Conservation (phyloP, 2,113 vertebrate genomes). For the Dolichallabes microphthalmus region DNA sequence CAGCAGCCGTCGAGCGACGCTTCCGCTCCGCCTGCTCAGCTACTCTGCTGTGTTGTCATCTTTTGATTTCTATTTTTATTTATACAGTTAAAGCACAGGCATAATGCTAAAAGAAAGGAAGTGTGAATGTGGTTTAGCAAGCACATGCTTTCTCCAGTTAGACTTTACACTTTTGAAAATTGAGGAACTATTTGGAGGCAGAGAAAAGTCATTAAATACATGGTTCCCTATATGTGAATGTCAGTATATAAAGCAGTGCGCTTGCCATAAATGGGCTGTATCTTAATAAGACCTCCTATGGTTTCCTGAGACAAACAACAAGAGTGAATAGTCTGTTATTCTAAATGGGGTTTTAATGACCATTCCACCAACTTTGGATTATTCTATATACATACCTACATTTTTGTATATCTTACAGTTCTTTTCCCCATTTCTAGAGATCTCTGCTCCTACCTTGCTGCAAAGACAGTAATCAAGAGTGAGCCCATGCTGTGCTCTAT, state of each 20-base stretch:
- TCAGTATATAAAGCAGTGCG: conserved; percentile 7
- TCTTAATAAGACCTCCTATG: background rate
- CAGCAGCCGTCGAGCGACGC: too few relatives aligned
- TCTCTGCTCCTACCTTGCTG: background rate
- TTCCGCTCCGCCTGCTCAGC: too few relatives aligned
- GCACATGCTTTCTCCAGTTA: background rate
- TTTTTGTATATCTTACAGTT: background rate
- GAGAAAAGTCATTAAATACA: conserved; percentile 7
- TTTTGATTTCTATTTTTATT: background rate
- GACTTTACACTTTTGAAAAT: background rate
- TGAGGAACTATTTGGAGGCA: background rate
- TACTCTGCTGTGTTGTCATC: background rate
- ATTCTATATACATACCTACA: background rate
- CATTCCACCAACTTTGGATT: background rate
- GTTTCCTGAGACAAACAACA: background rate
- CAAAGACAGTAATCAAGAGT: background rate
- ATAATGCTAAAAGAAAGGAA: background rate
- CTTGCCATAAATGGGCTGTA: conserved; percentile 24
- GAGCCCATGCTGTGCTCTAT: background rate
- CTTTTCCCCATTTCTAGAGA: background rate
- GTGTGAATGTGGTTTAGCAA: background rate
- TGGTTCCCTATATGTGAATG: background rate
- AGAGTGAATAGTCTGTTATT: background rate
- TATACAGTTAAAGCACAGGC: background rate
- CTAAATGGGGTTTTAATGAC: background rate